Evolutionary conservation across 2,888 invertebrate species (phyloP).

Genomic region (Drosophila fungiperda): DNA sequence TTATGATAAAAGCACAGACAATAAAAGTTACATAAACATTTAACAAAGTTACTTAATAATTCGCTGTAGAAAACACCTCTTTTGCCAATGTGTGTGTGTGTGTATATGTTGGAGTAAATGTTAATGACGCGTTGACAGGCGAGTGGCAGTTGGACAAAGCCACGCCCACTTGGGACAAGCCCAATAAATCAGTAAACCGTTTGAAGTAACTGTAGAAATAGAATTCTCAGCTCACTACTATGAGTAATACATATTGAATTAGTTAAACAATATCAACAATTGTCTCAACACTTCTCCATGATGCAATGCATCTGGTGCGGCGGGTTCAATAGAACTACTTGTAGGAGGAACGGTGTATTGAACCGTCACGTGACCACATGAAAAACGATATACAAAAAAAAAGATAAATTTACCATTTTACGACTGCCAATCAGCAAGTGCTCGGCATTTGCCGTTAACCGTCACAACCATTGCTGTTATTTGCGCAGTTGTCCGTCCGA

Average conservation of each 20-base stretch:
- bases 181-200: conserved; percentile 20
- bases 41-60: conserved; percentile 11
- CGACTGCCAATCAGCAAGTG: conserved; percentile 31
- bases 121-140: conserved; percentile 38
- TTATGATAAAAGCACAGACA: neutral
- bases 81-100: neutral
- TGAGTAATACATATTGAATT: conserved; percentile 7
- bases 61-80: conserved; percentile 1
- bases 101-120: neutral
- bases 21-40: conserved; percentile 18
- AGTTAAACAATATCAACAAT: neutral
- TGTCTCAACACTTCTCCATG: neutral
- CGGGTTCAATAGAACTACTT: conserved; percentile 12
- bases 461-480: conserved; percentile 43
- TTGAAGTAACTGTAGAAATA: conserved; percentile 17
- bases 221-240: neutral
- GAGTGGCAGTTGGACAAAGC: conserved; percentile 3
- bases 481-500: conserved; percentile 57
- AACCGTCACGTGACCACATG: conserved; percentile 51
- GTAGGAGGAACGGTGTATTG: conserved; percentile 37
- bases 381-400: conserved; percentile 8
- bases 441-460: conserved; percentile 56
- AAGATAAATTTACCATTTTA: conserved; percentile 38
- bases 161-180: conserved; percentile 21
- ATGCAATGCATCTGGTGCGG: conserved; percentile 10